A percentile compares a stretch with the other conserved stretches of the same genome.
phyloP scores from a whole-genome alignment of 2,888 invertebrate species.

The Leptopilina syphax region DNA sequence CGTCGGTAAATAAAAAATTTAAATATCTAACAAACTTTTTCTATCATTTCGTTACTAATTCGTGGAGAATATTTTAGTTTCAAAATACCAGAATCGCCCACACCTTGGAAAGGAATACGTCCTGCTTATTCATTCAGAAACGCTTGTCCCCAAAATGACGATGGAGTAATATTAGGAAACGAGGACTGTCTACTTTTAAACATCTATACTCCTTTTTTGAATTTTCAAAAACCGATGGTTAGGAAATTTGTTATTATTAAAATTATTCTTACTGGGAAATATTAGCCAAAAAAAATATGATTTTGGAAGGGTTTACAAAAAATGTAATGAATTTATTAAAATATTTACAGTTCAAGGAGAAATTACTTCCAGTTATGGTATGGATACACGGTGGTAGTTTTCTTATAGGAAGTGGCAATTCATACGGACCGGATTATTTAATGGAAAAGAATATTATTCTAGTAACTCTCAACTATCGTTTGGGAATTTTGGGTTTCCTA shows the following conservation, averaged over 20 bases:
- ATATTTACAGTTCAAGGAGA: not conserved
- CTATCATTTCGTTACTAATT: no score
- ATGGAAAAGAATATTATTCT: conserved; percentile 61
- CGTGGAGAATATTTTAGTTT: not conserved
- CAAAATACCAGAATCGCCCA: not conserved
- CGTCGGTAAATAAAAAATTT: conserved; percentile 69
- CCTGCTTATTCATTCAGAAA: conserved; percentile 38
- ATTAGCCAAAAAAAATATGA: no score
- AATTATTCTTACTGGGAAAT: not conserved
- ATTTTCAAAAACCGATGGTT: not conserved
- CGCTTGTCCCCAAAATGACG: conserved; percentile 42
- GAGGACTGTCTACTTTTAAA: conserved; percentile 49
- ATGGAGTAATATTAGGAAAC: not conserved
- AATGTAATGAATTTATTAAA: not conserved
- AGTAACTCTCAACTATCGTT: conserved; percentile 44
- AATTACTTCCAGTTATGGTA: not conserved
- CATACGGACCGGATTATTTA: conserved; percentile 50
- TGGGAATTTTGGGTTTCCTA: conserved; percentile 60
- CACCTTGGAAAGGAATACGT: conserved; percentile 46
- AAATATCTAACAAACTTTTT: not conserved
- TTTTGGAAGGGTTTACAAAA: no score
- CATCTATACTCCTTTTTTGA: conserved; percentile 45
- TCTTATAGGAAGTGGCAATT: not conserved
- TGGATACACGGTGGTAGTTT: conserved; percentile 21
- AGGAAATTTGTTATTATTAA: not conserved